Percentiles rank a stretch among this genome's conserved stretches.
Evolutionary conservation across 1,140 invertebrate species (phyloP).

Genomic region (Diachasmimorpha longicaudata): DNA sequence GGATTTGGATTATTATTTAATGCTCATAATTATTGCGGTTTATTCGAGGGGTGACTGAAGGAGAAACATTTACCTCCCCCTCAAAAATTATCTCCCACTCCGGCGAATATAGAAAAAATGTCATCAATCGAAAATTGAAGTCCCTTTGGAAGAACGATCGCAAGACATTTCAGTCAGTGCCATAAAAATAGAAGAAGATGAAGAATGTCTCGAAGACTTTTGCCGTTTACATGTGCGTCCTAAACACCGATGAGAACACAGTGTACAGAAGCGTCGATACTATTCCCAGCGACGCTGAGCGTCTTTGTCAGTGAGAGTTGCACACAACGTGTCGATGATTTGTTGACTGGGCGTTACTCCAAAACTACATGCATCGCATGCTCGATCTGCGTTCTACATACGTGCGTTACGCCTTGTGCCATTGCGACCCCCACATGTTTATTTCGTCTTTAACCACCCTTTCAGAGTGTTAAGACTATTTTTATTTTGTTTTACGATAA

Average conservation of each 20-base stretch:
- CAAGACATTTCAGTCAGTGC: too few species aligned
- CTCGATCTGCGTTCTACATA: slow-evolving; percentile 44
- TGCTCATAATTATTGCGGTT: too few species aligned
- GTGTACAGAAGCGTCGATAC: slow-evolving; percentile 6
- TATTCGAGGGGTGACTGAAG: too few species aligned
- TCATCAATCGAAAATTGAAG: too few species aligned
- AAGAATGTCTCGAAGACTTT: too few species aligned
- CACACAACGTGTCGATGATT: slow-evolving; percentile 51
- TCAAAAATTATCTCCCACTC: too few species aligned
- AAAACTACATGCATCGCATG: slow-evolving; percentile 45
- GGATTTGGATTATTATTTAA: too few species aligned
- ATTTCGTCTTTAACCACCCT: background rate
- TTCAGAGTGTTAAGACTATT: slow-evolving; percentile 1
- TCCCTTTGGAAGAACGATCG: too few species aligned
- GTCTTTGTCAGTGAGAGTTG: background rate
- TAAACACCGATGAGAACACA: background rate
- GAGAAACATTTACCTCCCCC: too few species aligned
- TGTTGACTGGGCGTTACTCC: slow-evolving; percentile 53
- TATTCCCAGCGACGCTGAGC: slow-evolving; percentile 16
- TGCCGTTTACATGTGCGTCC: background rate
- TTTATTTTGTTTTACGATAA: background rate
- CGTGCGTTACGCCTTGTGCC: slow-evolving; percentile 20
- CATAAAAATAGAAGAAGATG: too few species aligned
- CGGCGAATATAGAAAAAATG: too few species aligned
- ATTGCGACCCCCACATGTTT: background rate